These are phyloP conservation scores for Furcifer pardalis DNA, from an alignment of 2,797 vertebrate genomes.

Conservation along the genomic window DNA sequence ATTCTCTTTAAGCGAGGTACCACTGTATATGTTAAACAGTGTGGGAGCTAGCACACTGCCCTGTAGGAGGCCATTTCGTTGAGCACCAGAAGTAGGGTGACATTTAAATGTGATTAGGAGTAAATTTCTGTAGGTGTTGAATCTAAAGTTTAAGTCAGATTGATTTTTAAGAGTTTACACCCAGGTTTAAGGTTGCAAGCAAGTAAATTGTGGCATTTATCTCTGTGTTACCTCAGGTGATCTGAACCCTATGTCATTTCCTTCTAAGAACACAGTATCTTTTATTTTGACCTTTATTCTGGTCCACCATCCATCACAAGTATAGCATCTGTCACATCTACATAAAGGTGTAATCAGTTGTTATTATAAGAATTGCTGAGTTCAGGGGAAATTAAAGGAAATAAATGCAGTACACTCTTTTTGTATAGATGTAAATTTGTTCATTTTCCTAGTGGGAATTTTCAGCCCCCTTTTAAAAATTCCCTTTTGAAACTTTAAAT, in stretches of 20 bases:
- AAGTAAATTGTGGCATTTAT: not conserved
- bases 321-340: not conserved
- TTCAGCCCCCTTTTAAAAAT: not conserved
- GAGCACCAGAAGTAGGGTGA: not conserved
- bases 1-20: too few relatives aligned
- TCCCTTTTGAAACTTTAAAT: not conserved
- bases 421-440: not conserved
- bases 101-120: not conserved
- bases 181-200: not conserved
- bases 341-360: not conserved
- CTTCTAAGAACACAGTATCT: not conserved
- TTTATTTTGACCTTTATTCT: slow-evolving; percentile 10
- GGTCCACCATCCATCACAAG: not conserved
- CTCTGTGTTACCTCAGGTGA: not conserved
- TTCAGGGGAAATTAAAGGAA: not conserved
- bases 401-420: too few relatives aligned
- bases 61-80: not conserved
- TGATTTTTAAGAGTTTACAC: not conserved
- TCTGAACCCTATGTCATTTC: not conserved
- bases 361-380: not conserved
- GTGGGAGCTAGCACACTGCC: too few relatives aligned
- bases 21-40: too few relatives aligned
- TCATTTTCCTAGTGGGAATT: not conserved
- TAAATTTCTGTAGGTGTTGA: not conserved
- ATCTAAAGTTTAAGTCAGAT: not conserved